These are phyloP conservation scores for Sylvilagus bachmani DNA, from an alignment of 2,113 vertebrate species.

Conservation along the genomic window DNA sequence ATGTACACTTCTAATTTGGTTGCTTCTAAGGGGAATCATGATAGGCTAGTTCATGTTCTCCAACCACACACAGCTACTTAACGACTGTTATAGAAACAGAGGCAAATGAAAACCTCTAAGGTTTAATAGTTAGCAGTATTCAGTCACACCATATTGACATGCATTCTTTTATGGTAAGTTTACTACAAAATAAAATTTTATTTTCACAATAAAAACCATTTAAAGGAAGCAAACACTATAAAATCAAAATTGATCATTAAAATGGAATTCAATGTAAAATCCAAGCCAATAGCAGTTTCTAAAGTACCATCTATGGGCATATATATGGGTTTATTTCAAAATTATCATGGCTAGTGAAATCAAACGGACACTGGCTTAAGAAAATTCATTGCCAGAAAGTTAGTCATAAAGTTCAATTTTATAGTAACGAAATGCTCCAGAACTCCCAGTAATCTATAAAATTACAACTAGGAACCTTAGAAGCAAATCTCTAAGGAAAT, in stretches of 20 bases:
- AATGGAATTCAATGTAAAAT: constrained; percentile 59
- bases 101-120: not conserved
- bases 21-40: not conserved
- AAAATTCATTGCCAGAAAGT: constrained; percentile 69
- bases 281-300: constrained; percentile 25
- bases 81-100: not conserved
- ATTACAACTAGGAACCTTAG: constrained; percentile 80
- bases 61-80: not conserved
- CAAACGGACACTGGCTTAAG: constrained; percentile 20
- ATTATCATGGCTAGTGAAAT: constrained; percentile 54
- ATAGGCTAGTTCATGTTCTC: not conserved
- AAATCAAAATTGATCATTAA: constrained; percentile 52
- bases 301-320: constrained; percentile 21
- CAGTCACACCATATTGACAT: constrained; percentile 13
- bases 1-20: not conserved
- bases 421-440: constrained; percentile 50
- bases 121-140: constrained; percentile 20
- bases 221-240: constrained; percentile 63
- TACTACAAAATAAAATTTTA: constrained; percentile 71
- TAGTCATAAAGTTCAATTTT: constrained; percentile 59
- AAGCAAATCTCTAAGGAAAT: constrained; percentile 76
- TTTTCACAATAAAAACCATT: constrained; percentile 58
- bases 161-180: constrained; percentile 45
- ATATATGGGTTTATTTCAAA: constrained; percentile 59
- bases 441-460: constrained; percentile 73